These are phyloP conservation scores for Myopa tessellatipennis DNA, from an alignment of 2,888 invertebrate species.

Conservation along the genomic window DNA sequence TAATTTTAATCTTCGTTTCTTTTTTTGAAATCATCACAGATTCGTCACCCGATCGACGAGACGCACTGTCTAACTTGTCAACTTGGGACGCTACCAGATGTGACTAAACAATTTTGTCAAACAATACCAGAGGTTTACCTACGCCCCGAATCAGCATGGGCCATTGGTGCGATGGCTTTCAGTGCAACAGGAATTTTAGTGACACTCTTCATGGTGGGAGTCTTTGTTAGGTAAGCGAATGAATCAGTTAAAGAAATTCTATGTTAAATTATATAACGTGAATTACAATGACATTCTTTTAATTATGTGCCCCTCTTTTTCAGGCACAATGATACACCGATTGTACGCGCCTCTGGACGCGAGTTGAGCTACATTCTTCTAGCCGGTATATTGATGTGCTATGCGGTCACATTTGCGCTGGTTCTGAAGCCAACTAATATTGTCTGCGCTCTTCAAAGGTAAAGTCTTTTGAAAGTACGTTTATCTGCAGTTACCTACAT, in stretches of 20 bases:
- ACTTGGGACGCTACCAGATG: slow-evolving; percentile 84
- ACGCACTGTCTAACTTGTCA: slow-evolving; percentile 87
- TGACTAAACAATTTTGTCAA: slow-evolving; percentile 78
- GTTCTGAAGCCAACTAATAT: slow-evolving; percentile 88
- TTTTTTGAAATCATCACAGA: slow-evolving; percentile 70
- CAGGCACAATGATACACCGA: slow-evolving; percentile 90
- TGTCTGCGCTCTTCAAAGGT: slow-evolving; percentile 91
- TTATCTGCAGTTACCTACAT: neutral
- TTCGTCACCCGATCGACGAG: slow-evolving; percentile 82
- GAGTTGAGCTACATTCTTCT: slow-evolving; percentile 92
- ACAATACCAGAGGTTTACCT: slow-evolving; percentile 86
- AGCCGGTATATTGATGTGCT: slow-evolving; percentile 90
- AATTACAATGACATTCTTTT: too few species aligned
- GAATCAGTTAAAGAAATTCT: neutral
- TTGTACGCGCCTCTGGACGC: slow-evolving; percentile 95
- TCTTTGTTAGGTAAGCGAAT: slow-evolving; percentile 75
- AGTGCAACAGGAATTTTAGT: slow-evolving; percentile 87
- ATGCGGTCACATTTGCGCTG: slow-evolving; percentile 91
- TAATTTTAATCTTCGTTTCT: neutral
- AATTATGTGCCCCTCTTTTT: slow-evolving; percentile 1
- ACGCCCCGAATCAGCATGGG: slow-evolving; percentile 86
- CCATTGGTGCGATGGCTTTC: slow-evolving; percentile 92
- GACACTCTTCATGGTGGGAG: slow-evolving; percentile 81
- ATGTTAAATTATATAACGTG: too few species aligned
- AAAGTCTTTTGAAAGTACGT: slow-evolving; percentile 56